Conservation (phyloP, 2,113 vertebrate species). For the Fulica atra region DNA sequence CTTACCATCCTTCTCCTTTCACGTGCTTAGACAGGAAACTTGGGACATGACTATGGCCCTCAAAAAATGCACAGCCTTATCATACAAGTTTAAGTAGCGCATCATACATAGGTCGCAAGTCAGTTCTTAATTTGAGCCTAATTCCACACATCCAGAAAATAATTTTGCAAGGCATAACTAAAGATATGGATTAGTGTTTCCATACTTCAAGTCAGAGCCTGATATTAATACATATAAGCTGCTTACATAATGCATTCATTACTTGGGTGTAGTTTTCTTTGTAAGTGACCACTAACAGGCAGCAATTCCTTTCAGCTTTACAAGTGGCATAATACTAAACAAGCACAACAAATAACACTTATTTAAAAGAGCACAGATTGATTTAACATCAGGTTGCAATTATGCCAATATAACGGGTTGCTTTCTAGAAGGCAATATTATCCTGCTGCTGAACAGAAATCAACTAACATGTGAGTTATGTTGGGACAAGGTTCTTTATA, state of each 20-base stretch:
- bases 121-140: neutral
- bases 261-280: slow-evolving; percentile 1
- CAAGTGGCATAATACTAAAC: neutral
- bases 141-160: neutral
- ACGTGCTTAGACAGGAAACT: neutral
- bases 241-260: slow-evolving; percentile 12
- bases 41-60: neutral
- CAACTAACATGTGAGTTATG: neutral
- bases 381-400: neutral
- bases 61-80: neutral
- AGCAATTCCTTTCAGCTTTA: slow-evolving; percentile 20
- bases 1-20: neutral
- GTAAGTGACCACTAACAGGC: slow-evolving; percentile 12
- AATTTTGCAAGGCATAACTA: neutral
- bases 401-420: neutral
- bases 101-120: neutral
- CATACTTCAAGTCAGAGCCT: neutral
- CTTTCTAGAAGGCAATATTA: slow-evolving; percentile 6
- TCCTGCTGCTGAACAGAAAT: neutral
- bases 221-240: neutral
- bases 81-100: neutral
- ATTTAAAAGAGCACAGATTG: neutral
- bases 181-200: neutral
- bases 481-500: neutral
- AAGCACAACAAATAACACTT: neutral